phyloP scores from a whole-genome alignment of 2,113 vertebrate genomes.

The Cyphomyrus discorhynchus region DNA sequence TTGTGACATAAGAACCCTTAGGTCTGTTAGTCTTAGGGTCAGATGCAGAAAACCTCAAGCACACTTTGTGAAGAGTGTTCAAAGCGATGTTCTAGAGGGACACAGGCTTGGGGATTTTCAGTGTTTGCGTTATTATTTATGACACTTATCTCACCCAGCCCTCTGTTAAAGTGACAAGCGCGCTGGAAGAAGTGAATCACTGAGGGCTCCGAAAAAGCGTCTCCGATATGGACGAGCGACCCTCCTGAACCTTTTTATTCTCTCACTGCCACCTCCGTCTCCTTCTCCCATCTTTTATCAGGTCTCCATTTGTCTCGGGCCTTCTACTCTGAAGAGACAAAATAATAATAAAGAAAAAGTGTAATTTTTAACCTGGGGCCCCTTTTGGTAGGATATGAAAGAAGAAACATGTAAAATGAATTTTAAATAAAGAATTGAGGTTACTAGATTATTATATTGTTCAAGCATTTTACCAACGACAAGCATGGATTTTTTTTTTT shows the following conservation, averaged over 20 bases:
- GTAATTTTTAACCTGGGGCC: not conserved
- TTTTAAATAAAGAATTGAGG: not conserved
- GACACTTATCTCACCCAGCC: not conserved
- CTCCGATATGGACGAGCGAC: not conserved
- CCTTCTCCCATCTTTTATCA: constrained; percentile 27
- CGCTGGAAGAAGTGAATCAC: not conserved
- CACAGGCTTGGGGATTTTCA: not conserved
- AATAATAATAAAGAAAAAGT: not conserved
- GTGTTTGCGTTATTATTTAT: not conserved
- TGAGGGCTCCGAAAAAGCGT: not conserved
- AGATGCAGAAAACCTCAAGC: not conserved
- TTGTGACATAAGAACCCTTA: not conserved
- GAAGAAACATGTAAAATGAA: not conserved
- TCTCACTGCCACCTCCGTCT: not conserved
- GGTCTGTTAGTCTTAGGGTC: not conserved
- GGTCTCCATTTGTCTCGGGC: constrained; percentile 30
- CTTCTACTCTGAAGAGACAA: constrained; percentile 27
- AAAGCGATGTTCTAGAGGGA: not conserved
- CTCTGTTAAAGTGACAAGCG: not conserved
- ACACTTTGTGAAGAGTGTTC: not conserved
- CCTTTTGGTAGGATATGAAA: not conserved
- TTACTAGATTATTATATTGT: not conserved
- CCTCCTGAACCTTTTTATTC: not conserved
- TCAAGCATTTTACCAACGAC: not conserved
- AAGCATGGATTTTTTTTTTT: not conserved